Percentiles rank a stretch among this genome's conserved stretches.
Evolutionary conservation across 2,113 vertebrate genomes (phyloP).

Genomic region (Dasyurus viverrinus): DNA sequence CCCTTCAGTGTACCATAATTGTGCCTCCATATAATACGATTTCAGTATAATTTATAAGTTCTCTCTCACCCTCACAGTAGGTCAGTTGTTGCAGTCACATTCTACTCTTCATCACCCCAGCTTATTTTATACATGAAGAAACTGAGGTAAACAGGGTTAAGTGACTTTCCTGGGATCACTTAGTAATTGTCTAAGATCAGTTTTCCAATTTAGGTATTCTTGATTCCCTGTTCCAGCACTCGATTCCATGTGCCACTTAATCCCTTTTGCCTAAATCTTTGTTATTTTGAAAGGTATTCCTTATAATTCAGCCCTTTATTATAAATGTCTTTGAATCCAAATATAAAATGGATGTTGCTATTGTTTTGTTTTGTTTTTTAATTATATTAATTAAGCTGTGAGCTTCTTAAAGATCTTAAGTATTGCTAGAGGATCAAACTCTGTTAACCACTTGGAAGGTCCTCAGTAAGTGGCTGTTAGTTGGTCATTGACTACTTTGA

Average conservation of each 20-base stretch:
- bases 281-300: neutral
- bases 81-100: neutral
- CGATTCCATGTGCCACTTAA: neutral
- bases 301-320: neutral
- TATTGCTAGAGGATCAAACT: neutral
- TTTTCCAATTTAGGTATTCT: neutral
- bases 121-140: neutral
- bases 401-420: neutral
- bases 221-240: neutral
- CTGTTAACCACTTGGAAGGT: neutral
- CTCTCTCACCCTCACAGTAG: neutral
- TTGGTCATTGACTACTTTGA: neutral
- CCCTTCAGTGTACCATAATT: neutral
- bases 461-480: neutral
- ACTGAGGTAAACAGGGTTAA: neutral
- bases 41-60: neutral
- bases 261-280: neutral
- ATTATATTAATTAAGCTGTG: neutral
- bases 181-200: neutral
- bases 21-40: neutral
- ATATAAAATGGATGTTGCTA: neutral
- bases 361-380: neutral
- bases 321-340: neutral
- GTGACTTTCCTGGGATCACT: neutral
- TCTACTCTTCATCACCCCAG: neutral